Evolutionary conservation across 2,888 invertebrate genomes (phyloP), one percentile per base, ranked within the genome.

Genomic region (Cecidostiba fungosa): DNA sequence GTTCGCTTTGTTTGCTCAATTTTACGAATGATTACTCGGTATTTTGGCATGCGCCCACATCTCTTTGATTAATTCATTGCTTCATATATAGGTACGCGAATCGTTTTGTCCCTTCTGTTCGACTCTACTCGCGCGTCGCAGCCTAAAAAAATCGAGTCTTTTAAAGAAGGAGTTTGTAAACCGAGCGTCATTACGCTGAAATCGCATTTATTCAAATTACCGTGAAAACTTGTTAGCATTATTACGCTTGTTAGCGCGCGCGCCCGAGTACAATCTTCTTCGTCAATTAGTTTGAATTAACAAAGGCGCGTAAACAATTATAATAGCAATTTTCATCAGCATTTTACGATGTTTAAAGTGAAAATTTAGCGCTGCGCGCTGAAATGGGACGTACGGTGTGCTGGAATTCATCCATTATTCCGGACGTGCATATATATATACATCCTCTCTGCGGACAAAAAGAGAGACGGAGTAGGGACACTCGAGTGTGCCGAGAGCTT

Each of bases 391-490:
- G 3, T 32, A 3, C 69, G 39, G 80, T 50, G 84, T 36, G 76
- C 62, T 39, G 43, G 70, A 77, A 77, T 77, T 77, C 85, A 81
- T 85, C 85, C 85, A 81, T 85, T 81, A 85, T 81, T 79, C 62
- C 29, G 62, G 19, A 6, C 26, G 32, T 8, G n/a, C 4, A 32
- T 12, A 16, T 1, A 8, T 36, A 6, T 36, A 6, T 36, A 6
- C 5, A 6, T 36, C 1, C 5, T 2, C n/a, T n/a, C 54, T 54
- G 19, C 54, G 50, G 70, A 43, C 85, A 77, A 85, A 77, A 85
- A 85, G 69, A 19, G 32, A 72, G 76, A 39, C 39, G 39, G 36
- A 36, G 36, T 36, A n/a, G n/a, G n/a, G n/a, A n/a, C n/a, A n/a
- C n/a, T n/a, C n/a, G n/a, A n/a, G 36, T 36, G 36, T 6, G 36